phyloP scores from a whole-genome alignment of 2,888 invertebrate genomes.

The Tromatobia lineatoria region DNA sequence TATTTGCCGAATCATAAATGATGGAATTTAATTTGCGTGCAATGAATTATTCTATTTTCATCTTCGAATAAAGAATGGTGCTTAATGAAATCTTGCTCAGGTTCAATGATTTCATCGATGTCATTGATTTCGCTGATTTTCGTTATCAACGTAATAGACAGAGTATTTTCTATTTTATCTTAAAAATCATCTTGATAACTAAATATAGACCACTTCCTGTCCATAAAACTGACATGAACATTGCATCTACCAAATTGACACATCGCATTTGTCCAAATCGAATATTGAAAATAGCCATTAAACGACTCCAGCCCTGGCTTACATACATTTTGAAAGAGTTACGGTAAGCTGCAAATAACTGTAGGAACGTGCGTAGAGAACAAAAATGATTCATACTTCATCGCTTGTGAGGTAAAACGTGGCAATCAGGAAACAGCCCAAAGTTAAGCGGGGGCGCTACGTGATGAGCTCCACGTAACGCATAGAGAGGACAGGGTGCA shows the following conservation, averaged over 20 bases:
- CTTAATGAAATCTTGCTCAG: too few species aligned
- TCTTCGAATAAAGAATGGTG: too few species aligned
- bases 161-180: too few species aligned
- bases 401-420: neutral
- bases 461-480: neutral
- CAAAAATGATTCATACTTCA: neutral
- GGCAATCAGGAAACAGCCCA: neutral
- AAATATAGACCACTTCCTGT: too few species aligned
- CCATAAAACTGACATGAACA: too few species aligned
- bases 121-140: too few species aligned
- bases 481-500: neutral
- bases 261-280: neutral
- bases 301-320: neutral
- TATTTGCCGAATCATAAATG: too few species aligned
- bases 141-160: too few species aligned
- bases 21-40: too few species aligned
- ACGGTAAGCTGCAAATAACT: neutral
- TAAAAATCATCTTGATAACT: too few species aligned
- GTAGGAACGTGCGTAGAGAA: neutral
- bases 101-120: too few species aligned
- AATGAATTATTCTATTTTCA: too few species aligned
- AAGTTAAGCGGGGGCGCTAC: neutral
- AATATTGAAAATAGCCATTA: neutral
- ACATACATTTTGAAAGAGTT: neutral
- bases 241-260: neutral